Evolutionary conservation across 2,113 vertebrate species (phyloP).

Genomic region (Antechinus flavipes): DNA sequence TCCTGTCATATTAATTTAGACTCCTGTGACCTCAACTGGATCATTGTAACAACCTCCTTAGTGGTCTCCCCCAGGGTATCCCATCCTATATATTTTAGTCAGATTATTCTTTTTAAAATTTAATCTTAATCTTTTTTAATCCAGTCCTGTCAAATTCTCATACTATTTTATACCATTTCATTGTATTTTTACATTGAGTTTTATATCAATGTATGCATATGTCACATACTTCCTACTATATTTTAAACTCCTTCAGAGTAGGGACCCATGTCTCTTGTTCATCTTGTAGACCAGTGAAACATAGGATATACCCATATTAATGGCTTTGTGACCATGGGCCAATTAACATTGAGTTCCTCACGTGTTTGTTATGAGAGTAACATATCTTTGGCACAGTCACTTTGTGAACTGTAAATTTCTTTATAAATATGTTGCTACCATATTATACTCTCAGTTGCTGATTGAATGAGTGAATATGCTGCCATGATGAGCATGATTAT

Average conservation of each 20-base stretch:
- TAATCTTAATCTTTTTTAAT: no score
- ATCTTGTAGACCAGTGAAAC: not conserved
- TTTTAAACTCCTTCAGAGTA: not conserved
- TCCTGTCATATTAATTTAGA: no score
- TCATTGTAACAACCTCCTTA: no score
- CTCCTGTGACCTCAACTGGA: no score
- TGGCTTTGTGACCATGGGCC: not conserved
- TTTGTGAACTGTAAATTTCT: not conserved
- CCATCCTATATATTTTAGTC: no score
- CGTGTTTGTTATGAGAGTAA: not conserved
- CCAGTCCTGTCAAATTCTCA: not conserved
- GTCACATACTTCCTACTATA: not conserved
- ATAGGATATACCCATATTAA: not conserved
- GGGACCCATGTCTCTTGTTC: not conserved
- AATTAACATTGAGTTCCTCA: not conserved
- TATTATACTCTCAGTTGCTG: not conserved
- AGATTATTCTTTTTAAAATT: no score
- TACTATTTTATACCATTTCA: not conserved
- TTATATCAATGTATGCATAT: not conserved
- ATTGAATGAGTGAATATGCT: not conserved
- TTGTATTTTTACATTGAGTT: not conserved
- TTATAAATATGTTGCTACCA: not conserved
- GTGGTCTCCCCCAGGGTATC: no score
- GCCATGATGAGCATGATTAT: not conserved
- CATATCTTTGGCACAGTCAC: not conserved